Conservation (phyloP, 2,888 invertebrate species). For the Tiliacea citrago region DNA sequence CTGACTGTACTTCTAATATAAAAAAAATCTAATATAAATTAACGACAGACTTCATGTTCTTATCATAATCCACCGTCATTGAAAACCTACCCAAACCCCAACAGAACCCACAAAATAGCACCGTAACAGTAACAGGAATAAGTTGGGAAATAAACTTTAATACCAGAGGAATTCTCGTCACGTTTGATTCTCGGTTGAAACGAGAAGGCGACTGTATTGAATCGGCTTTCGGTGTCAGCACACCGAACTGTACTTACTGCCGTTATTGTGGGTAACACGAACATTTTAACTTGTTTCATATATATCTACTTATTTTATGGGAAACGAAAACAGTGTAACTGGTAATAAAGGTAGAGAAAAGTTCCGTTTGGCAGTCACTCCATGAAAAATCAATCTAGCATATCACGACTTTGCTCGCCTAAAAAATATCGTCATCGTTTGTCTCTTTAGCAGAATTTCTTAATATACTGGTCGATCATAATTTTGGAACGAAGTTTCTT, state of each 20-base stretch:
- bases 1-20: neutral
- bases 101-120: constrained; percentile 20
- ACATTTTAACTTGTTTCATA: constrained; percentile 30
- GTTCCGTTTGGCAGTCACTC: neutral
- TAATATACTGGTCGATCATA: neutral
- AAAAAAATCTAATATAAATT: neutral
- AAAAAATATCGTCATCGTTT: neutral
- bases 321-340: neutral
- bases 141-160: constrained; percentile 57
- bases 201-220: constrained; percentile 69
- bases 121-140: constrained; percentile 47
- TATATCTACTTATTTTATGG: neutral
- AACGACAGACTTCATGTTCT: neutral
- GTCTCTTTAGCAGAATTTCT: neutral
- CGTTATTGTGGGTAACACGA: constrained; percentile 19
- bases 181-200: constrained; percentile 65
- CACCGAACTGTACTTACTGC: constrained; percentile 19
- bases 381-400: neutral
- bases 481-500: neutral
- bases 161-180: constrained; percentile 59
- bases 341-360: neutral
- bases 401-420: neutral
- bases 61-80: constrained; percentile 1
- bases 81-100: constrained; percentile 14
- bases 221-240: constrained; percentile 59